phyloP scores from a whole-genome alignment of 2,113 vertebrate genomes.

The human (Homo sapiens) region DNA sequence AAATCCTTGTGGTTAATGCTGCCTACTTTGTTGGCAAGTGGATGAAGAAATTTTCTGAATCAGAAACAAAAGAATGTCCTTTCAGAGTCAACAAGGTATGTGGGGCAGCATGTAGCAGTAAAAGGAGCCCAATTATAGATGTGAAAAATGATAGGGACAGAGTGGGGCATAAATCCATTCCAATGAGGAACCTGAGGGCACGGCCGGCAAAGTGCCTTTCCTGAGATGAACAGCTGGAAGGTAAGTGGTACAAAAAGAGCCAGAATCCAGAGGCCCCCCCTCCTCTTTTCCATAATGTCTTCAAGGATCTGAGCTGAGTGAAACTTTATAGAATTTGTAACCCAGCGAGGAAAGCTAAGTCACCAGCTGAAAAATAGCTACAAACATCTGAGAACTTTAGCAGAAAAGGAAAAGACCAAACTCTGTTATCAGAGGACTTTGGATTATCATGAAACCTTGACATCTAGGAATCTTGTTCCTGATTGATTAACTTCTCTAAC shows the following conservation, averaged over 20 bases:
- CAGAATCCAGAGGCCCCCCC: not conserved
- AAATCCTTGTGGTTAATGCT: conserved; percentile 87
- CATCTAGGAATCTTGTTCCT: not conserved
- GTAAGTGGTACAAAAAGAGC: not conserved
- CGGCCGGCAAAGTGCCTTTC: not conserved
- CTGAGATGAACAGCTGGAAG: not conserved
- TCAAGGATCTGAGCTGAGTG: not conserved
- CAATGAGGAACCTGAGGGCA: not conserved
- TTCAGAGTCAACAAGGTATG: conserved; percentile 89
- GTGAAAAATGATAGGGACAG: not conserved
- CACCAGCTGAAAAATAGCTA: not conserved
- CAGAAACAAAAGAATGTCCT: conserved; percentile 85
- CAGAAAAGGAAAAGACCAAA: not conserved
- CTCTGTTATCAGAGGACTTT: not conserved
- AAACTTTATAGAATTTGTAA: not conserved
- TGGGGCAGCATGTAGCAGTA: fast-evolving
- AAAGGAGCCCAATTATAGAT: not conserved
- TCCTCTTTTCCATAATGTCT: not conserved
- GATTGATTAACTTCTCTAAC: not conserved
- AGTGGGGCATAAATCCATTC: not conserved
- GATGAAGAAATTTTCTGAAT: conserved; percentile 89
- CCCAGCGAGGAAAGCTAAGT: not conserved
- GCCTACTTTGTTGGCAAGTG: conserved; percentile 88
- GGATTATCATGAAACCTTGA: not conserved
- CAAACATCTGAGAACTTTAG: not conserved